Evolutionary conservation across 35 echinoderm and acorn worm species (phyloP).

Genomic region (Apostichopus parvimensis): DNA sequence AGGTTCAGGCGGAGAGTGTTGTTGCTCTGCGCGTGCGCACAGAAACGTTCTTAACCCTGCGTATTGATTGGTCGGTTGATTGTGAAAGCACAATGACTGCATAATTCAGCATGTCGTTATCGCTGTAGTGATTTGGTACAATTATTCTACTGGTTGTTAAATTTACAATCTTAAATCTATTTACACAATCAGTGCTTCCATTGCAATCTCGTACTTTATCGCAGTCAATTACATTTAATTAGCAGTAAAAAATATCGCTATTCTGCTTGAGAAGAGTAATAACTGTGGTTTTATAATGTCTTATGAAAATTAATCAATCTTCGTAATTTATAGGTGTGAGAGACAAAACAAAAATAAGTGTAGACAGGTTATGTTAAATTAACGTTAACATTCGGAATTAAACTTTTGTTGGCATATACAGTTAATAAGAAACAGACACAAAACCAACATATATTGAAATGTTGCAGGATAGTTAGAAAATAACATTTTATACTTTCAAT

Average conservation of each 20-base stretch:
- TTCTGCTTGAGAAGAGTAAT: not conserved
- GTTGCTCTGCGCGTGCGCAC: too few species aligned
- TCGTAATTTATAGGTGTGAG: not conserved
- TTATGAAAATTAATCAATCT: slow-evolving; percentile 16
- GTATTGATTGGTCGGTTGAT: not conserved
- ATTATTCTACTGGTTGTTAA: not conserved
- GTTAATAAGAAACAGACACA: too few species aligned
- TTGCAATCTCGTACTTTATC: not conserved
- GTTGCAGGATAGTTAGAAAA: too few species aligned
- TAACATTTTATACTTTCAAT: too few species aligned
- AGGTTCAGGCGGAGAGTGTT: too few species aligned
- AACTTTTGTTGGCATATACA: not conserved
- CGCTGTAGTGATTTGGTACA: not conserved
- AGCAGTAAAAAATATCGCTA: not conserved
- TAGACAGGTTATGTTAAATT: not conserved
- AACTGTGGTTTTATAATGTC: not conserved
- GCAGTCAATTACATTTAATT: slow-evolving; percentile 11
- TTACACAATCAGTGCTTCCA: not conserved
- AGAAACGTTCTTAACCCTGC: not conserved
- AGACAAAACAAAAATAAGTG: not conserved
- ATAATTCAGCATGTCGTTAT: not conserved
- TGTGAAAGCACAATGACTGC: not conserved
- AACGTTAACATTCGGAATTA: not conserved
- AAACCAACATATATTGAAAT: too few species aligned
- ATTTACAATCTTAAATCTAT: slow-evolving; percentile 2